Percentiles rank a stretch among this genome's conserved stretches.
phyloP scores from a whole-genome alignment of 2,113 vertebrate species.

The Otocyon megalotis region DNA sequence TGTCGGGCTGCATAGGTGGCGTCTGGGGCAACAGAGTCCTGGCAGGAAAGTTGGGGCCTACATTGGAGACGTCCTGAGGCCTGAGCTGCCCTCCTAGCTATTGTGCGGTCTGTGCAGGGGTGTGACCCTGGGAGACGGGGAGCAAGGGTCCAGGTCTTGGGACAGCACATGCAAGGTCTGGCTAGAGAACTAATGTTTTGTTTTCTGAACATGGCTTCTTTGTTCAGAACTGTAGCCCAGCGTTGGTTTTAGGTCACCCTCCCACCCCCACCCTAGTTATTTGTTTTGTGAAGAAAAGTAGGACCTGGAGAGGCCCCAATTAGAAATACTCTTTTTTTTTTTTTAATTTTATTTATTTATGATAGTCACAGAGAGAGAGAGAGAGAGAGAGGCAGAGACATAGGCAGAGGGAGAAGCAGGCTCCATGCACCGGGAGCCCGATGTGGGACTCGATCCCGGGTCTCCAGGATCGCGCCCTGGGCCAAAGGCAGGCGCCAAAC shows the following conservation, averaged over 20 bases:
- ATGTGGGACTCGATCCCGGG: too few species aligned
- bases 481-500: too few species aligned
- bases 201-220: background rate
- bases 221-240: background rate
- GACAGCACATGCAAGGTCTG: background rate
- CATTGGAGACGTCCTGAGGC: background rate
- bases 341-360: too few species aligned
- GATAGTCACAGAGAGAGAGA: too few species aligned
- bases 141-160: too few species aligned
- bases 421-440: too few species aligned
- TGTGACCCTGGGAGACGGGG: background rate
- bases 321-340: background rate
- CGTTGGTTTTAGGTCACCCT: slow-evolving; percentile 2
- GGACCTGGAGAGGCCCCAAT: background rate
- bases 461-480: too few species aligned
- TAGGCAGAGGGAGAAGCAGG: too few species aligned
- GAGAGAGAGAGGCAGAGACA: too few species aligned
- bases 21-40: background rate
- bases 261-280: too few species aligned
- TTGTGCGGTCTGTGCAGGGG: background rate
- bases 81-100: background rate
- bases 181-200: background rate
- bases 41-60: background rate
- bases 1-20: background rate
- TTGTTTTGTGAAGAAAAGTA: background rate